Conservation (phyloP, 2,888 invertebrate species). For the Mesorhabditis sp. region DNA sequence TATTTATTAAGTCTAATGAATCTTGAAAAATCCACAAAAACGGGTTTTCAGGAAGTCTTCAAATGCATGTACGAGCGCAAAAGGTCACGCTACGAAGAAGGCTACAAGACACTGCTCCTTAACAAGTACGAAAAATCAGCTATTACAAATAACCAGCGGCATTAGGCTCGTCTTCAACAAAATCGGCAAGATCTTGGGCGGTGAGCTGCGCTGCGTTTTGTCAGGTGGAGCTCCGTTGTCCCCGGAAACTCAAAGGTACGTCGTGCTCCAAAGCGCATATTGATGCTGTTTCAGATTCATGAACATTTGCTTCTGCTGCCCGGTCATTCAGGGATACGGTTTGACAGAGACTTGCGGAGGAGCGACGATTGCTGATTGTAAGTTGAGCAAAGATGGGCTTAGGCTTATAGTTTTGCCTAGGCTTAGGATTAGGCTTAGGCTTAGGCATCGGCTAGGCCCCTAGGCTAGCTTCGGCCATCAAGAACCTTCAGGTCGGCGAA, state of each 20-base stretch:
- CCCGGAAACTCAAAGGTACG: slow-evolving; percentile 80
- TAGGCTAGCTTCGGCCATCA: too few relatives aligned
- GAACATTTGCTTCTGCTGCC: slow-evolving; percentile 82
- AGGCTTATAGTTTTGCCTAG: neutral
- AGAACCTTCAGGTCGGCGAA: neutral
- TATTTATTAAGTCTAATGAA: too few relatives aligned
- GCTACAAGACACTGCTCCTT: slow-evolving; percentile 62
- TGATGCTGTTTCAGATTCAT: slow-evolving; percentile 67
- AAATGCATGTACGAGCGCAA: slow-evolving; percentile 92
- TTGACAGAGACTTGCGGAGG: slow-evolving; percentile 93
- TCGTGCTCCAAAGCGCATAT: neutral
- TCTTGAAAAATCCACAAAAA: neutral
- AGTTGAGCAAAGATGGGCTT: slow-evolving; percentile 10
- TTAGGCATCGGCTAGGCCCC: too few relatives aligned
- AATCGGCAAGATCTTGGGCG: slow-evolving; percentile 77
- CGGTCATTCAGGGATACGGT: slow-evolving; percentile 81
- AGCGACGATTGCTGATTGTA: slow-evolving; percentile 65
- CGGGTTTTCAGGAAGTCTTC: slow-evolving; percentile 67
- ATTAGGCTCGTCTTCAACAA: too few relatives aligned
- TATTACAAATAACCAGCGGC: too few relatives aligned
- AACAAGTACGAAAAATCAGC: slow-evolving; percentile 60
- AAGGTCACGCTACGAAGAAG: slow-evolving; percentile 73
- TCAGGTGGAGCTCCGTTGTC: slow-evolving; percentile 92
- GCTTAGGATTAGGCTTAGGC: neutral
- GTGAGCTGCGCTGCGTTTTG: slow-evolving; percentile 80